Evolutionary conservation across 2,797 vertebrate species (phyloP).

Genomic region (Trachops cirrhosus): DNA sequence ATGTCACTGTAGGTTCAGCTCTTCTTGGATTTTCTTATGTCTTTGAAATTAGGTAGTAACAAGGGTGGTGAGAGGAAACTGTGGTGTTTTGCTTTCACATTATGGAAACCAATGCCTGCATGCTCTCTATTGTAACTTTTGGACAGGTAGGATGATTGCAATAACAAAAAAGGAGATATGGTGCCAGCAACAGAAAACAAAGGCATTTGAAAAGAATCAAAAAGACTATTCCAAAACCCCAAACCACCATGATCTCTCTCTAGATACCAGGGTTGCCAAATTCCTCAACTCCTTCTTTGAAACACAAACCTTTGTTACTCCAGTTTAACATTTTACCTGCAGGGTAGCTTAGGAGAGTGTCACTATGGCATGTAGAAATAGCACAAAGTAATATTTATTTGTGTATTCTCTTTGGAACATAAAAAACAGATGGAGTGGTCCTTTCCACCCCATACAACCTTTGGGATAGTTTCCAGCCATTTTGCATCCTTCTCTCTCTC

Average conservation of each 20-base stretch:
- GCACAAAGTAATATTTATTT: not conserved
- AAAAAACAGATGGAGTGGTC: too few relatives aligned
- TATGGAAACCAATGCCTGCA: not conserved
- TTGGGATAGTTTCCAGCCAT: not conserved
- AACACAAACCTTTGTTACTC: not conserved
- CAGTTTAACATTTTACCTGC: not conserved
- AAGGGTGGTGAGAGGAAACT: not conserved
- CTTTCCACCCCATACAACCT: not conserved
- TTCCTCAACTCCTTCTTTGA: not conserved
- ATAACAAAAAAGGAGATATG: not conserved
- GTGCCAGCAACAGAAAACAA: not conserved
- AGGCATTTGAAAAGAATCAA: not conserved
- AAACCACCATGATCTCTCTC: not conserved
- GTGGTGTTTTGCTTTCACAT: not conserved
- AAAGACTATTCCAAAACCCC: not conserved
- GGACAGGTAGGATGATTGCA: not conserved
- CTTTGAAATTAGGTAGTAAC: not conserved
- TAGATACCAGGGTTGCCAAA: too few relatives aligned
- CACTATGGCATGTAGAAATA: not conserved
- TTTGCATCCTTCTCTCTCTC: not conserved
- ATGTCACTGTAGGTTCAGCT: not conserved
- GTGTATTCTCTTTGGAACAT: not conserved
- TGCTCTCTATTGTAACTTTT: not conserved
- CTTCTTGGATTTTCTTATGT: not conserved
- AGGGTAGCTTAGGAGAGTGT: not conserved